A percentile compares a stretch with the other conserved stretches of the same genome.
Conservation (phyloP, 2,888 invertebrate genomes). For the Cecidostiba fungosa region DNA sequence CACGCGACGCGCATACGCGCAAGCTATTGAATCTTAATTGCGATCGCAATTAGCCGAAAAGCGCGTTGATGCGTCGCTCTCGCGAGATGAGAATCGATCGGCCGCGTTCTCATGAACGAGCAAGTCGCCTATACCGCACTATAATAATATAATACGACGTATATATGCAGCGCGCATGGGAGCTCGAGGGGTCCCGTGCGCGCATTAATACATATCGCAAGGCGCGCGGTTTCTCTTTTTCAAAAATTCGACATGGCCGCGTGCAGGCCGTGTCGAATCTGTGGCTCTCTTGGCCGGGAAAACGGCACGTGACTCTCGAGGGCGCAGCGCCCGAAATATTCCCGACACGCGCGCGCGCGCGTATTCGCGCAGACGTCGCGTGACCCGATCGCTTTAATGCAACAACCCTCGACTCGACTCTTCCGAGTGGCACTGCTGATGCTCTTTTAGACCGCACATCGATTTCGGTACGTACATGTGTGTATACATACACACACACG, state of each 20-base stretch:
- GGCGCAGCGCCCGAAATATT: constrained; percentile 71
- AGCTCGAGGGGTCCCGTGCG: neutral
- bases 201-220: neutral
- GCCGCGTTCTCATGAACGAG: neutral
- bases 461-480: neutral
- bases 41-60: constrained; percentile 15
- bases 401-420: constrained; percentile 34
- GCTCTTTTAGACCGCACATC: neutral
- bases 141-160: neutral
- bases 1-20: neutral
- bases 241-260: constrained; percentile 54
- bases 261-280: constrained; percentile 26
- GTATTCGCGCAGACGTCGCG: constrained; percentile 62
- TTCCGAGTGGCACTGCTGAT: neutral
- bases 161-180: neutral
- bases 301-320: constrained; percentile 68
- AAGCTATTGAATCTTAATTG: constrained; percentile 18
- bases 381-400: constrained; percentile 50
- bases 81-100: neutral
- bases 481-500: no score
- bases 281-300: neutral
- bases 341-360: constrained; percentile 70
- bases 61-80: neutral
- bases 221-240: constrained; percentile 7
- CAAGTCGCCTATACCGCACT: neutral